These are phyloP conservation scores for Pangasius djambal DNA, from an alignment of 2,797 vertebrate genomes.

Conservation along the genomic window DNA sequence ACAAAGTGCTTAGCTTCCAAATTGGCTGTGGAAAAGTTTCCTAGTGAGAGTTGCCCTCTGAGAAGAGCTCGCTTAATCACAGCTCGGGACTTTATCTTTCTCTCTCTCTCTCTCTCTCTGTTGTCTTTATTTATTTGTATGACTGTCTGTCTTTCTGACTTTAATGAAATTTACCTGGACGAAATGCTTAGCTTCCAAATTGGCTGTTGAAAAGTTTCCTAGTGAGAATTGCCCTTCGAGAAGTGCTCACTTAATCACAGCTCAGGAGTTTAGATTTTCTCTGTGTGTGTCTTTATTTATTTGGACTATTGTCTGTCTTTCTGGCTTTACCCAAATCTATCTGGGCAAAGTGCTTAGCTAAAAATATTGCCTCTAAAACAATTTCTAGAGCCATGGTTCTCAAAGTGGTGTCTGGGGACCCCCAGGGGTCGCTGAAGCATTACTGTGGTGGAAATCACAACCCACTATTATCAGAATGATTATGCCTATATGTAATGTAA, in stretches of 20 bases:
- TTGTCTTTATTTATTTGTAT: slow-evolving; percentile 23
- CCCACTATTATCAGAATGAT: neutral
- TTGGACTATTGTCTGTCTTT: slow-evolving; percentile 7
- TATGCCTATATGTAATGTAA: neutral
- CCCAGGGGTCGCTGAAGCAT: neutral
- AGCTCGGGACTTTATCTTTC: neutral
- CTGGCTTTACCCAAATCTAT: neutral
- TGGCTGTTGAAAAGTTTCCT: slow-evolving; percentile 21
- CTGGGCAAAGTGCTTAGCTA: neutral
- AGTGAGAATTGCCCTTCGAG: neutral
- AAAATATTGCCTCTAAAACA: neutral
- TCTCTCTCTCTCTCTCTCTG: neutral
- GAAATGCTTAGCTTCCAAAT: slow-evolving; percentile 42
- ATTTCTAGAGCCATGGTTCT: neutral
- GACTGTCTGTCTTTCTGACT: neutral
- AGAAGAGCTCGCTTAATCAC: slow-evolving; percentile 32
- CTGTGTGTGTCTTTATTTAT: slow-evolving; percentile 13
- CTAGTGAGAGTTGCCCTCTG: neutral
- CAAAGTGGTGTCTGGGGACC: neutral
- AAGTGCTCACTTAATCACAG: slow-evolving; percentile 24
- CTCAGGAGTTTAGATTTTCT: neutral
- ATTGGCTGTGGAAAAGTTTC: slow-evolving; percentile 33
- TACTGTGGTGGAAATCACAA: neutral
- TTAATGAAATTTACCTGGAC: slow-evolving; percentile 33
- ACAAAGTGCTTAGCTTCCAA: slow-evolving; percentile 39